A percentile compares a stretch with the other conserved stretches of the same genome.
phyloP scores from a whole-genome alignment of 2,113 vertebrate species.

The Willisornis vidua region DNA sequence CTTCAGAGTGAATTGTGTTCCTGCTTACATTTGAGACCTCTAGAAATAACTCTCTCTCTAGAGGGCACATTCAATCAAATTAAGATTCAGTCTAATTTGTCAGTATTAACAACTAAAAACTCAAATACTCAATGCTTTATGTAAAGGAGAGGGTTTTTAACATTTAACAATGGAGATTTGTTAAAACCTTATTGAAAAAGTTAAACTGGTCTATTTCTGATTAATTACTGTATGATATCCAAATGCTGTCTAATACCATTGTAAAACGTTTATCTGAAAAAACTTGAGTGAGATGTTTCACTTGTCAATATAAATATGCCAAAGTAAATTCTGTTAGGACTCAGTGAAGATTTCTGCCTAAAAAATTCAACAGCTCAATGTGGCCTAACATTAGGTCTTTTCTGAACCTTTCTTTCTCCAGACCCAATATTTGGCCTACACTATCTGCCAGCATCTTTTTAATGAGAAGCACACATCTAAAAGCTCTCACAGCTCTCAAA shows the following conservation, averaged over 20 bases:
- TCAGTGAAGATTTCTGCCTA: background rate
- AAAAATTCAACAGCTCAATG: background rate
- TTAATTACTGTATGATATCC: background rate
- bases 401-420: conserved; percentile 15
- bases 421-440: conserved; percentile 36
- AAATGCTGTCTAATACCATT: background rate
- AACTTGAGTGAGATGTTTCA: background rate
- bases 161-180: background rate
- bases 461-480: conserved; percentile 69
- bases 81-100: background rate
- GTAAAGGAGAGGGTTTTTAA: background rate
- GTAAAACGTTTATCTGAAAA: background rate
- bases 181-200: background rate
- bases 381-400: conserved; percentile 10
- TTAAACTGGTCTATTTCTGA: background rate
- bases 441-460: conserved; percentile 59
- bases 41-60: background rate
- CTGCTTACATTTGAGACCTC: background rate
- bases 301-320: background rate
- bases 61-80: background rate
- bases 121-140: background rate
- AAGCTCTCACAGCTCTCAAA: conserved; percentile 64
- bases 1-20: background rate
- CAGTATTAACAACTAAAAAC: background rate
- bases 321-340: background rate